These are phyloP conservation scores for Calyptomena viridis DNA, from an alignment of 2,113 vertebrate species.

Conservation along the genomic window DNA sequence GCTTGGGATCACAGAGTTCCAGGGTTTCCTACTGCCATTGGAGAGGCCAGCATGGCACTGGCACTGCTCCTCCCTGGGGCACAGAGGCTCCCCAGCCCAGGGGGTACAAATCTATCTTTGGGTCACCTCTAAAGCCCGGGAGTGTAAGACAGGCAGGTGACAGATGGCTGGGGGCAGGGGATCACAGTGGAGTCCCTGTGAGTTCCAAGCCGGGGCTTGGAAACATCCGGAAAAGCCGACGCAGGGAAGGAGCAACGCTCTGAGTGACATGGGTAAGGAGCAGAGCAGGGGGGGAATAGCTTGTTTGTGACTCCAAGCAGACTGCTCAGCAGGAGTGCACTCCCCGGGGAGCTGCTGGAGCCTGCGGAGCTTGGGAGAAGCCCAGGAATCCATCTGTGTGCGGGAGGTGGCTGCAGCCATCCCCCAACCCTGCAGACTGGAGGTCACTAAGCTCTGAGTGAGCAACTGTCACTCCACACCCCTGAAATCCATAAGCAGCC, in stretches of 20 bases:
- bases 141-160: not conserved
- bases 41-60: not conserved
- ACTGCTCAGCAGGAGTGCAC: not conserved
- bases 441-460: not conserved
- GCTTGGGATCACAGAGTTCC: not conserved
- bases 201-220: not conserved
- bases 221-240: not conserved
- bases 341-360: not conserved
- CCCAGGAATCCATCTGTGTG: not conserved
- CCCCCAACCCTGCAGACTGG: not conserved
- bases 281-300: not conserved
- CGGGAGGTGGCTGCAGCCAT: not conserved
- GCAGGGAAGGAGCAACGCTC: not conserved
- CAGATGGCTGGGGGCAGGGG: constrained; percentile 47
- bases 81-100: not conserved
- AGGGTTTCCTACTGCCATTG: not conserved
- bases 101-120: not conserved
- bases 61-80: not conserved
- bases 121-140: not conserved
- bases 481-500: constrained; percentile 19
- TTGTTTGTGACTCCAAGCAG: not conserved
- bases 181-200: not conserved
- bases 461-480: constrained; percentile 17
- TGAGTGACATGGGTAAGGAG: not conserved
- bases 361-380: not conserved